Conservation (phyloP, 2,113 vertebrate species). For the Acrocephalus arundinaceus region DNA sequence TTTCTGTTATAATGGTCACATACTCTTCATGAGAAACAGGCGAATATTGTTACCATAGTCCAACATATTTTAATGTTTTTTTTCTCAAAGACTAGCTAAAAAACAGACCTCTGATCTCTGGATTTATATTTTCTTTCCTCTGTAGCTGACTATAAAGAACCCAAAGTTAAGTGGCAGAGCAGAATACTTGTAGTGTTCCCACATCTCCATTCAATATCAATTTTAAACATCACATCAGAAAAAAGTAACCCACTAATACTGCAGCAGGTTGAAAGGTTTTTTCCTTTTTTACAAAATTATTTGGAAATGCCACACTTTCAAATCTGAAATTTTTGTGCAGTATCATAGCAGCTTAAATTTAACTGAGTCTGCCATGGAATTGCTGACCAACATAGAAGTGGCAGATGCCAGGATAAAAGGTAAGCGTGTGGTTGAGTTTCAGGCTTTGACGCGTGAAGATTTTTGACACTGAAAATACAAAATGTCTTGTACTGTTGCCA, state of each 20-base stretch:
- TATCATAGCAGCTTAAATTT: background rate
- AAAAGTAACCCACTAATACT: background rate
- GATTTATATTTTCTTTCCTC: background rate
- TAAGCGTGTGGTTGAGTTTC: background rate
- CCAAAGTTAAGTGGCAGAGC: background rate
- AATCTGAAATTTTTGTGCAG: background rate
- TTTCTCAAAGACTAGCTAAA: background rate
- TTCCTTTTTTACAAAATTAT: background rate
- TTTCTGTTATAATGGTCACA: background rate
- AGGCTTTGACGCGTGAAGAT: background rate
- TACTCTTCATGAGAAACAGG: background rate
- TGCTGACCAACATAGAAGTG: background rate
- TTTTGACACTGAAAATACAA: background rate
- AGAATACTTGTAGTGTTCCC: background rate
- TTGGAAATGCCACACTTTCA: background rate
- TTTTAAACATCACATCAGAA: background rate
- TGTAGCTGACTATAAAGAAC: rapidly evolving
- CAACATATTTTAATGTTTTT: background rate
- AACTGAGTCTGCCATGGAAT: background rate
- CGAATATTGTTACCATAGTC: background rate
- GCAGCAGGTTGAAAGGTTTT: background rate
- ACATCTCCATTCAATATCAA: background rate
- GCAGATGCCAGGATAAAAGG: background rate
- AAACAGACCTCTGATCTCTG: background rate
- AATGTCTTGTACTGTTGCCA: rapidly evolving